Evolutionary conservation across 1,140 invertebrate genomes (phyloP), one percentile per base, ranked within the genome.

Genomic region (Ladona fulva): DNA sequence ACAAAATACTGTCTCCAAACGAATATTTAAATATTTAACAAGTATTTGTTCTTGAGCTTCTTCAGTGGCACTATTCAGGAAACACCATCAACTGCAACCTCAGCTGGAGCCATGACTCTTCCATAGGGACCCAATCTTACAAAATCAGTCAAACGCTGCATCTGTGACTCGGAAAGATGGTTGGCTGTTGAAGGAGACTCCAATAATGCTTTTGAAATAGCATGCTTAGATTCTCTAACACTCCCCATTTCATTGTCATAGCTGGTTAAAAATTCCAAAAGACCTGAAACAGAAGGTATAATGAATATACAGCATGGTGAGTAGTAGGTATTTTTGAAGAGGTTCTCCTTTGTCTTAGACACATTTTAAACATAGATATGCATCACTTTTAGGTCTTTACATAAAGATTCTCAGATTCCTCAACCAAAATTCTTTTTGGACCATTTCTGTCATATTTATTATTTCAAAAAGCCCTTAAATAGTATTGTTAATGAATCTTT

Each of bases 201-300:
- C 0, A 89, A 86, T 29, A 96, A 83, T 74, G 86, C 85, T 80
- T 87, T 87, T 10, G 95, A 87, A 24, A 95, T 87, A 79, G 90
- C 88, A 85, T 89, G 95, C 82, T 95, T 95, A 0, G 85, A 83
- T 81, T 93, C 91, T 78, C 85, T 85, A 6, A 75, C 25, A 16
- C 19, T 29, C 1, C 37, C 25, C 19, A 22, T 25, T 42, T 75
- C 37, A 75, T 82, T 92, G 93, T 25, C 89, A 90, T 78, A 92
- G 89, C 82, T 93, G 94, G 77, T 88, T 88, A 95, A 83, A 83
- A 91, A 94, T 83, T 95, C 93, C 5, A 91, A 81, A 44, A 95
- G 88, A 37, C 93, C 92, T 86, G 83, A 76, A 85, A 86, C 42
- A 80, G 79, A 79, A 78, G n/a, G 22, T 73, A 8, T 5, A 37